Conservation (phyloP, 2,888 invertebrate species). For the Thecophora atra region DNA sequence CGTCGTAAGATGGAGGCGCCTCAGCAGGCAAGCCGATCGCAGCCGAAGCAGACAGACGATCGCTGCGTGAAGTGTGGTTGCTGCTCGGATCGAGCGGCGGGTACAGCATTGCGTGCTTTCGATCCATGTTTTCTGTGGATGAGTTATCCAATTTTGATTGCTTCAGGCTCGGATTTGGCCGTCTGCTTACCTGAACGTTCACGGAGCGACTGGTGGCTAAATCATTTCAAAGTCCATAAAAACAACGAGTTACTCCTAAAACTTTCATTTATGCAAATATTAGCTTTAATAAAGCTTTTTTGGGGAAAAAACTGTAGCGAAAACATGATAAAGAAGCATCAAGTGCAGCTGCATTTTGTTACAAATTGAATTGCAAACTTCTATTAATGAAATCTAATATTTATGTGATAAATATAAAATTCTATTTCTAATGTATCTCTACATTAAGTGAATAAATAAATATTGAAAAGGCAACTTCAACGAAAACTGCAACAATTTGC, state of each 20-base stretch:
- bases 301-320: constrained; percentile 27
- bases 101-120: constrained; percentile 63
- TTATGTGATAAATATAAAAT: too few species aligned
- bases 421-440: too few species aligned
- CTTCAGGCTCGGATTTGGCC: too few species aligned
- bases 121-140: constrained; percentile 53
- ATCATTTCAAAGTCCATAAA: constrained; percentile 29
- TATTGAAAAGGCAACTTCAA: too few species aligned
- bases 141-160: too few species aligned
- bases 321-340: constrained; percentile 29
- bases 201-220: constrained; percentile 36
- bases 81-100: constrained; percentile 55
- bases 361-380: too few species aligned
- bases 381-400: too few species aligned
- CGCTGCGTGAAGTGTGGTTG: constrained; percentile 44
- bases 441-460: too few species aligned
- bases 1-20: constrained; percentile 62
- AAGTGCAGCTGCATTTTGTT: too few species aligned
- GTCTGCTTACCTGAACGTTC: constrained; percentile 38
- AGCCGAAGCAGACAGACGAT: constrained; percentile 46
- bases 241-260: constrained; percentile 16
- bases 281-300: constrained; percentile 25
- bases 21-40: constrained; percentile 51
- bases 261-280: background rate
- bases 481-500: too few species aligned